A percentile compares a stretch with the other conserved stretches of the same genome.
phyloP scores from a whole-genome alignment of 2,888 invertebrate species.

The Cyaniris semiargus region DNA sequence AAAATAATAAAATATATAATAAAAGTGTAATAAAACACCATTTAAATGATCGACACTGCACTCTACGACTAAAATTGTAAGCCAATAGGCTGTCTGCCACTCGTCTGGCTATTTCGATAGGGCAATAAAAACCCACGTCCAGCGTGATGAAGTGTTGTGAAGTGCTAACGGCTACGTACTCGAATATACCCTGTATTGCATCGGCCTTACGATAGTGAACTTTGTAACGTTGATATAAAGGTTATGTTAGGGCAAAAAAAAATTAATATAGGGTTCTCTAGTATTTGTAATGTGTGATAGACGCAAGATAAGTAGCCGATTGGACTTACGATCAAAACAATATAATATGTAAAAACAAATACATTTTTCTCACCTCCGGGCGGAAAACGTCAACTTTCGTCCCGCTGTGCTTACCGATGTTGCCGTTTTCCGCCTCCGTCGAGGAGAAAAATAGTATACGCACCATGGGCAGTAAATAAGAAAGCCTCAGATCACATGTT shows the following conservation, averaged over 20 bases:
- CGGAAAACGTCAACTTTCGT: too few relatives aligned
- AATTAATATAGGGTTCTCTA: background rate
- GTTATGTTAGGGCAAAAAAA: background rate
- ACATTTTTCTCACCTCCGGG: too few relatives aligned
- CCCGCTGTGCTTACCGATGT: too few relatives aligned
- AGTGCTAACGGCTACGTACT: background rate
- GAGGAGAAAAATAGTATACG: too few relatives aligned
- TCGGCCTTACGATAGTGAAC: background rate
- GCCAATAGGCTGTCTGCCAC: background rate
- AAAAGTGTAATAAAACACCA: too few relatives aligned
- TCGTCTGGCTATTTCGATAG: background rate
- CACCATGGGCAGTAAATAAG: too few relatives aligned
- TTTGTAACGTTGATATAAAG: background rate
- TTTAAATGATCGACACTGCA: background rate
- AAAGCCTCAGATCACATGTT: too few relatives aligned
- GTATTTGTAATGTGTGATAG: background rate
- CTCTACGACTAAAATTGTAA: background rate
- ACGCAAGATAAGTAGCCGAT: too few relatives aligned
- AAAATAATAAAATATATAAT: too few relatives aligned
- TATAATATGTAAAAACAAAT: too few relatives aligned
- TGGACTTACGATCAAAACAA: too few relatives aligned
- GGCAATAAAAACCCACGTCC: conserved; percentile 1
- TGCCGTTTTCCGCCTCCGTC: too few relatives aligned
- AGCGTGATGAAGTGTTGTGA: background rate
- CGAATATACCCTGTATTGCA: background rate